These are phyloP conservation scores for Tenthredo distinguenda DNA, from an alignment of 2,888 invertebrate species.

Conservation along the genomic window DNA sequence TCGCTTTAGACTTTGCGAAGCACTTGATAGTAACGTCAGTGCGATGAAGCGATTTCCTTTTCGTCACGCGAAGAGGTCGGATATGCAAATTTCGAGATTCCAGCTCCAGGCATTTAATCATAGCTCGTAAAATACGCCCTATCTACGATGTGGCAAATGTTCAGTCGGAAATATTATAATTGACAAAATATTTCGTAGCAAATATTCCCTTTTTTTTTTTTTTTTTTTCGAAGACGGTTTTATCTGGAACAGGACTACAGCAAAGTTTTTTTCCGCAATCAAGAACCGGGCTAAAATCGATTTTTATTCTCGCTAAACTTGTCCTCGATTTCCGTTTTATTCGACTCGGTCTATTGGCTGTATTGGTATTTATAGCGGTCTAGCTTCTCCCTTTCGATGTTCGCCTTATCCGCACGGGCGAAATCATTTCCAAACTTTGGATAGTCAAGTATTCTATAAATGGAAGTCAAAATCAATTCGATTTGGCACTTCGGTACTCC, in stretches of 20 bases:
- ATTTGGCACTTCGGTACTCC: slow-evolving; percentile 4
- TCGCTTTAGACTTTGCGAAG: slow-evolving; percentile 37
- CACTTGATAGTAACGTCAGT: slow-evolving; percentile 13
- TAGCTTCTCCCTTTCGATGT: slow-evolving; percentile 8
- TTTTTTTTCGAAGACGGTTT: not conserved
- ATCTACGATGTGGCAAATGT: not conserved
- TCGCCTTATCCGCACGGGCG: not conserved
- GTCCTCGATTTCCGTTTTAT: not conserved
- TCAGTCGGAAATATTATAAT: not conserved
- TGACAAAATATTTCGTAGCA: not conserved
- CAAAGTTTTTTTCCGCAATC: not conserved
- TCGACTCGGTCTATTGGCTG: not conserved
- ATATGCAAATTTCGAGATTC: slow-evolving; percentile 17
- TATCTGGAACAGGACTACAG: not conserved
- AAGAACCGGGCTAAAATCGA: slow-evolving; percentile 7
- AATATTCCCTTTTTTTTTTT: not conserved
- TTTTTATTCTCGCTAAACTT: not conserved
- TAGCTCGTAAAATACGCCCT: not conserved
- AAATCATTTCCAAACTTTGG: slow-evolving; percentile 6
- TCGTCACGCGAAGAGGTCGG: slow-evolving; percentile 27
- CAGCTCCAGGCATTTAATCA: not conserved
- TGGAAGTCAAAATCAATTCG: not conserved
- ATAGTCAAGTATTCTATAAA: not conserved
- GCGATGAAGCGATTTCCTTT: slow-evolving; percentile 12
- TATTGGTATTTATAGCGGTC: not conserved